Conservation (phyloP, 1,140 invertebrate genomes). For the Pectinophora gossypiella region DNA sequence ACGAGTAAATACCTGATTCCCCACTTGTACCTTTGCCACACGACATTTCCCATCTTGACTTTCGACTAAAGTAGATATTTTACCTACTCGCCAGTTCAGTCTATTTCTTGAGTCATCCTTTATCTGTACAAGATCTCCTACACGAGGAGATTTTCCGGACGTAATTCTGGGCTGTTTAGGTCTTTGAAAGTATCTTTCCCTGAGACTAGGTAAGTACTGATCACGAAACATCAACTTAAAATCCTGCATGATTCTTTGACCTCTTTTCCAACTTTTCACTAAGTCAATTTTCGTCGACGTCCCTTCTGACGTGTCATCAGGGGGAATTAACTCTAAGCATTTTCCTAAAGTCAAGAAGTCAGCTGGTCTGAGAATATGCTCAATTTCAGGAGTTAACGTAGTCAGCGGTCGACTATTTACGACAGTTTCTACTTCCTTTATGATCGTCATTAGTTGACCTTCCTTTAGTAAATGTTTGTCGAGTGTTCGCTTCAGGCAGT, state of each 20-base stretch:
- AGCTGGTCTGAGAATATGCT: conserved; percentile 4
- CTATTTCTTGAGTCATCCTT: neutral
- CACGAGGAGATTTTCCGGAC: neutral
- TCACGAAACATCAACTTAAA: conserved; percentile 4
- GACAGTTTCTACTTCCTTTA: conserved; percentile 9
- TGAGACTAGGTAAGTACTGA: conserved; percentile 2
- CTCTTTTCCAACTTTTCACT: neutral
- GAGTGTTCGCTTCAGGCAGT: conserved; percentile 9
- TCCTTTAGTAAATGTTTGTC: conserved; percentile 10
- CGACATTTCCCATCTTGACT: conserved; percentile 1
- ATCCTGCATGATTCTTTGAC: neutral
- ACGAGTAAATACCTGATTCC: neutral
- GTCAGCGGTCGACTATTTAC: conserved; percentile 10
- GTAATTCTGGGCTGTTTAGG: conserved; percentile 1
- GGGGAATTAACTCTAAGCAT: neutral
- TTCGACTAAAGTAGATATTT: neutral
- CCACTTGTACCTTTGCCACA: conserved; percentile 7
- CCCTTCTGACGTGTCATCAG: neutral
- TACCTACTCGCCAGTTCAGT: conserved; percentile 4
- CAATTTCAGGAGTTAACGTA: neutral
- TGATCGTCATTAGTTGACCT: conserved; percentile 2
- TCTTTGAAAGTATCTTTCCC: neutral
- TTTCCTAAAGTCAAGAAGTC: conserved; percentile 8
- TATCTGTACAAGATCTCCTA: conserved; percentile 8
- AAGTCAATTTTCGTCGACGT: neutral